phyloP scores from a whole-genome alignment of 2,797 vertebrate genomes.

The Perdix hodgsoniae region DNA sequence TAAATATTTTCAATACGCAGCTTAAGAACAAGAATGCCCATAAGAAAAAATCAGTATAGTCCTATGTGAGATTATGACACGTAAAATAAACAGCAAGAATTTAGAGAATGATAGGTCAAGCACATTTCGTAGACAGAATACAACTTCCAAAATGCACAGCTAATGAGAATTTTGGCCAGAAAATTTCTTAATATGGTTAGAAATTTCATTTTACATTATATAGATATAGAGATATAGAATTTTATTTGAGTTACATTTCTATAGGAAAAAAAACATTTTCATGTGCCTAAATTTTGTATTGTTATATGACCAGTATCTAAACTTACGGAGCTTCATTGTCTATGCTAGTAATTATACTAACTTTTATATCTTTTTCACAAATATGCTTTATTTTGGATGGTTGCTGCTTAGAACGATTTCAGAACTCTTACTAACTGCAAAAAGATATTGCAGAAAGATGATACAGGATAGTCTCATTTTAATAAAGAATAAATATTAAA shows the following conservation, averaged over 20 bases:
- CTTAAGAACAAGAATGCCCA: too few relatives aligned
- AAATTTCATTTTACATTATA: not conserved
- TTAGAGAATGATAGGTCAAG: too few relatives aligned
- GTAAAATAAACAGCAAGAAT: too few relatives aligned
- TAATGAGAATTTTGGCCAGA: not conserved
- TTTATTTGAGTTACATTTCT: not conserved
- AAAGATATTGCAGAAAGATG: not conserved
- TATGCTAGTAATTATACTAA: fast-evolving
- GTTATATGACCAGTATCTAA: not conserved
- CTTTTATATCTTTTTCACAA: not conserved
- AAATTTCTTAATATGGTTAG: not conserved
- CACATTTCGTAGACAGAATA: too few relatives aligned
- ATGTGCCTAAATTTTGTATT: not conserved
- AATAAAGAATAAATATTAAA: not conserved
- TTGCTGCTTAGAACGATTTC: not conserved
- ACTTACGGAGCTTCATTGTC: not conserved
- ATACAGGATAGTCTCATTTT: not conserved
- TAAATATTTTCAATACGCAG: too few relatives aligned
- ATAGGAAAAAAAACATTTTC: not conserved
- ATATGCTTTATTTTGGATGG: not conserved
- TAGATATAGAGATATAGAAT: not conserved
- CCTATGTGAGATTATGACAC: too few relatives aligned
- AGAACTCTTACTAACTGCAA: not conserved
- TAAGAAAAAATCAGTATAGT: too few relatives aligned
- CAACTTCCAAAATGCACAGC: not conserved